Percentiles rank a stretch among this genome's conserved stretches.
Evolutionary conservation across 2,113 vertebrate species (phyloP).

Genomic region (Etia nguti): DNA sequence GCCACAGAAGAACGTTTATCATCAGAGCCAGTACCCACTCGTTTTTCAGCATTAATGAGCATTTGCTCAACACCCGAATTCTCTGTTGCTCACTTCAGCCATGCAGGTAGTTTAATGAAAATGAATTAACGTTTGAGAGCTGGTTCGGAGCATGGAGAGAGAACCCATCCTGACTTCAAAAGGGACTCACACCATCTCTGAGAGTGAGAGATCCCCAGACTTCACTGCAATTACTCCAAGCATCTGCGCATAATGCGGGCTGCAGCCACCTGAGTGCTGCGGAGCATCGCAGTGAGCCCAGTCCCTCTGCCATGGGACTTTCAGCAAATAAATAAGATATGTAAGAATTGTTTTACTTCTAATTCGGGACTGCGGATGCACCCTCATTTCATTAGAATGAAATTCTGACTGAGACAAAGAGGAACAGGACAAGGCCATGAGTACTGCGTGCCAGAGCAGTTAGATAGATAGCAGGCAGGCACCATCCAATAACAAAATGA

Average conservation of each 20-base stretch:
- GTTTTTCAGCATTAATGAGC: not conserved
- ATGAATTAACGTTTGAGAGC: not conserved
- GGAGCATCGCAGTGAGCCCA: not conserved
- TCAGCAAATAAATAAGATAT: constrained; percentile 27
- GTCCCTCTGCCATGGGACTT: not conserved
- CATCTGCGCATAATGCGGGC: not conserved
- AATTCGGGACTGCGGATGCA: not conserved
- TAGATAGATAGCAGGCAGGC: constrained; percentile 18
- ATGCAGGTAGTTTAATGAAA: not conserved
- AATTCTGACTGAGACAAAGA: constrained; percentile 32
- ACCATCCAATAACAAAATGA: constrained; percentile 35
- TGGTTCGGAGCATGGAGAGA: not conserved
- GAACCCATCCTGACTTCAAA: not conserved
- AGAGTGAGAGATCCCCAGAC: constrained; percentile 9
- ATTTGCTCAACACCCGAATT: constrained; percentile 7
- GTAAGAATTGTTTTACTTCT: constrained; percentile 18
- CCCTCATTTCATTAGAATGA: constrained; percentile 36
- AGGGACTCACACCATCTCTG: not conserved
- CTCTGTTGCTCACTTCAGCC: not conserved
- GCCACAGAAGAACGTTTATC: not conserved
- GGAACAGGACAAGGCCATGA: constrained; percentile 9
- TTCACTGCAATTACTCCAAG: constrained; percentile 25
- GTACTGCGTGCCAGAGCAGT: constrained; percentile 16
- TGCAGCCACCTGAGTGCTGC: not conserved
- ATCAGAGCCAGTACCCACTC: not conserved